phyloP scores from a whole-genome alignment of 2,113 vertebrate genomes.

The Puntigrus tetrazona region DNA sequence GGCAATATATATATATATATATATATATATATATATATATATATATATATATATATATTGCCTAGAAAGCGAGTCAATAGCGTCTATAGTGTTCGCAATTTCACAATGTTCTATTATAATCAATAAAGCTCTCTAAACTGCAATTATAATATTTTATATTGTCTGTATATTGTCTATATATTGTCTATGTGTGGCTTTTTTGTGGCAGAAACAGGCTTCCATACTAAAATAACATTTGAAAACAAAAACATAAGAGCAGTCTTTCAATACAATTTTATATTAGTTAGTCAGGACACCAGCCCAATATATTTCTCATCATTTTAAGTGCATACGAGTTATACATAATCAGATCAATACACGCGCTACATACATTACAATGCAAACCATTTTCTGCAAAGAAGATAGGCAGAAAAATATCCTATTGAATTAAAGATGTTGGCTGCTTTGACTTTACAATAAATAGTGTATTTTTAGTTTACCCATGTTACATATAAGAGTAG shows the following conservation, averaged over 20 bases:
- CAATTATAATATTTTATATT: too few relatives aligned
- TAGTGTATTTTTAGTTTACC: slow-evolving; percentile 54
- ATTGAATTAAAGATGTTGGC: slow-evolving; percentile 49
- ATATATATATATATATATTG: too few relatives aligned
- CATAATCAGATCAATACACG: slow-evolving; percentile 49
- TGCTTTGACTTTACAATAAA: slow-evolving; percentile 71
- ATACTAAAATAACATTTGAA: slow-evolving; percentile 34
- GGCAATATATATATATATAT: too few relatives aligned
- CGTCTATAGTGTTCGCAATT: too few relatives aligned
- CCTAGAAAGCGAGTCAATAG: too few relatives aligned
- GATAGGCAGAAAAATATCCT: slow-evolving; percentile 52
- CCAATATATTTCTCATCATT: slow-evolving; percentile 22
- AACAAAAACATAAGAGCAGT: slow-evolving; percentile 53
- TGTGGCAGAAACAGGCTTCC: background rate
- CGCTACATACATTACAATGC: slow-evolving; percentile 36
- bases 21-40: too few relatives aligned
- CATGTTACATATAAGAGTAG: slow-evolving; percentile 50
- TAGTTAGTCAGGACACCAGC: background rate
- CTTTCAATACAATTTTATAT: background rate
- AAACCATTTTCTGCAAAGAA: slow-evolving; percentile 33
- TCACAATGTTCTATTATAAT: too few relatives aligned
- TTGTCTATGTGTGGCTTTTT: too few relatives aligned
- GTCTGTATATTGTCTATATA: too few relatives aligned
- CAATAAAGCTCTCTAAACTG: too few relatives aligned
- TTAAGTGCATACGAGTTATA: slow-evolving; percentile 24